Base-by-base conservation (phyloP, 2,797 vertebrate genomes). In the Sebastes minor region DNA sequence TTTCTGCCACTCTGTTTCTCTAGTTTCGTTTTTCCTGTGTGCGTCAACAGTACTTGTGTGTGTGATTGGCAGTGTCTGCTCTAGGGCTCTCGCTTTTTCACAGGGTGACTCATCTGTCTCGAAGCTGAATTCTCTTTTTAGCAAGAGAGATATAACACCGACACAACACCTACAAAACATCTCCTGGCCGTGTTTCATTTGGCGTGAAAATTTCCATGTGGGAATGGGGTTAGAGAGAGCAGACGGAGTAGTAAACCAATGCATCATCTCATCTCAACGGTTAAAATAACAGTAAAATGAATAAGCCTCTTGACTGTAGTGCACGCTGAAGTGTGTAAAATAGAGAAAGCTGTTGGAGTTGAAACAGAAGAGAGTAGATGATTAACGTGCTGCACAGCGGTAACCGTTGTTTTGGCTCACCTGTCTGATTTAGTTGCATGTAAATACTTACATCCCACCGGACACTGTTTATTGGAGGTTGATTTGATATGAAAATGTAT, bases 81-180 rank as follows among this genome's bases (percentile, higher is more conserved):
- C 23, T 11, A 35, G 59, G 76, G 60, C 20, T 49, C 27, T 80
- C 27, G 35, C 28, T 35, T 71, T 63, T 73, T 62, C 23, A 18
- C 55, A 81, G 60, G 27, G 33, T 92, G 85, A 91, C 77, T 86
- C 89, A 91, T 88, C 64, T 68, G 18, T 88, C 63, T 86, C 64
- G 33, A 64, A 89, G 78, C 74, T 42, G 68, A 78, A 73, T 74
- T 87, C 30, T 72, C 76, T 63, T 75, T 86, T 87, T 86, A 73
- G 90, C 76, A 81, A 71, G 80, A 82, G 63, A 81, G 71, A 85
- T 87, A 57, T 52, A 67, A 74, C 63, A 53, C 71, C 57, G 64
- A 67, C 61, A n/a, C 79, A 83, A 78, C 81, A 81, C 81, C 71
- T 60, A 76, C 82, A 46, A 66, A 87, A 81, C 71, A 61, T 59